Base-by-base conservation (phyloP, 2,888 invertebrate species). In the Drosophila siamana region DNA sequence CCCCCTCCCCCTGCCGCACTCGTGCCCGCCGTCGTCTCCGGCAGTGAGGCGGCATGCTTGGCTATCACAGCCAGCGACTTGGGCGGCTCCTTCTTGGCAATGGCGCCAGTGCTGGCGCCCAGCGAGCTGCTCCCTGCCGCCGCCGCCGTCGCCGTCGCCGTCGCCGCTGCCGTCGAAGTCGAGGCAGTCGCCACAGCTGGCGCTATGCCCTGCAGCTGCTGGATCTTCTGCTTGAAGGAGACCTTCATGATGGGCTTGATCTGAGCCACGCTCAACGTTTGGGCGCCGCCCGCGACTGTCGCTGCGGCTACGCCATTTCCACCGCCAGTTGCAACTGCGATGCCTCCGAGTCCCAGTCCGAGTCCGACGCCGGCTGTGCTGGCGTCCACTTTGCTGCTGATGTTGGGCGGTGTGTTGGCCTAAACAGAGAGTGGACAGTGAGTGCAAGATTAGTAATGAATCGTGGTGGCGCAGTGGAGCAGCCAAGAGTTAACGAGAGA, bases 181-280 rank as follows among this genome's bases (percentile, higher is more conserved):
- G 33, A n/a, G 33, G 11, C 16, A 2, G 72, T 55, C 15, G 41
- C 50, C 3, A 73, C 61, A 7, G 11, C 16, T 3, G 72, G 59
- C 15, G 41, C 50, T 4, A 73, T 63, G 8, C 85, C 71, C 78
- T 94, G 94, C 0, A 94, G 92, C 90, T 94, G 94, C 74, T 94
- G 92, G 66, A 94, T 94, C 91, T 93, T 94, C 85, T 94, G 94
- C 90, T 93, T 94, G 85, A 94, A 94, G 78, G 94, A 94, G 43
- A 94, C 94, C 93, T 94, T 94, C 59, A 94, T 94, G 16, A 88
- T 79, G 48, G 91, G 89, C 70, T 92, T 90, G 30, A 80, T 74
- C 61, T 81, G 83, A 46, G 86, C 82, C 48, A 82, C 73, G 16
- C 78, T 60, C 22, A 85, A 46, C 33, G 80, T 69, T 48, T 80